Evolutionary conservation across 2,888 invertebrate genomes (phyloP).

Genomic region (Notodonta ziczac): DNA sequence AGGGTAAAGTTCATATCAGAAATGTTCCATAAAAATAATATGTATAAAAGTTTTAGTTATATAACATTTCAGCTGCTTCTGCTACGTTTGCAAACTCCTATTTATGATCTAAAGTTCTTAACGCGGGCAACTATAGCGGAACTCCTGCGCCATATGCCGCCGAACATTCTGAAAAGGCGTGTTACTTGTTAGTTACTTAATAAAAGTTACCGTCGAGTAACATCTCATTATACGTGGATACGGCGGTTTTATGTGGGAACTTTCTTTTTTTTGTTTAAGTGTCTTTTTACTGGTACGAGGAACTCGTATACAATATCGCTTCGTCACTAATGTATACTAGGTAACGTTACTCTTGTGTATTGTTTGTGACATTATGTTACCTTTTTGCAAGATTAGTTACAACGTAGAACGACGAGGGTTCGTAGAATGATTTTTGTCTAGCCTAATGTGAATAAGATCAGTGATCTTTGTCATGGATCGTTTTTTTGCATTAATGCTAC

Average conservation of each 20-base stretch:
- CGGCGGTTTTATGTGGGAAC: slow-evolving; percentile 51
- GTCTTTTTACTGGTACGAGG: slow-evolving; percentile 30
- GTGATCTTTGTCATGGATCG: not conserved
- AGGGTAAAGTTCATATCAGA: not conserved
- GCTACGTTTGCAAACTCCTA: slow-evolving; percentile 39
- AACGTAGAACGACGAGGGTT: not conserved
- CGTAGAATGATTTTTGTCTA: not conserved
- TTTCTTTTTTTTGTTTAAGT: slow-evolving; percentile 48
- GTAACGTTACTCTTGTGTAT: slow-evolving; percentile 19
- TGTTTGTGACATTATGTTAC: slow-evolving; percentile 12
- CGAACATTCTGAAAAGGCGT: slow-evolving; percentile 36
- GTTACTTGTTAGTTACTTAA: slow-evolving; percentile 48
- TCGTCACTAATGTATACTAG: slow-evolving; percentile 30
- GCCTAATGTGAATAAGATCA: not conserved
- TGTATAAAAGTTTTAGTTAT: slow-evolving; percentile 9
- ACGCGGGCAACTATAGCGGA: slow-evolving; percentile 35
- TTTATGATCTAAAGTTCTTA: slow-evolving; percentile 50
- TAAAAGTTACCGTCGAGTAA: slow-evolving; percentile 48
- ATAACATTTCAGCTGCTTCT: slow-evolving; percentile 21
- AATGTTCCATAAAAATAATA: slow-evolving; percentile 3
- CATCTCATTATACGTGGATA: slow-evolving; percentile 59
- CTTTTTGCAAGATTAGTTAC: slow-evolving; percentile 17
- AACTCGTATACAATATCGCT: slow-evolving; percentile 34
- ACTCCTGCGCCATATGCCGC: slow-evolving; percentile 41
- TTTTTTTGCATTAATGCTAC: not conserved